Base-by-base conservation (phyloP, 2,113 vertebrate species). In the Penelope pileata region DNA sequence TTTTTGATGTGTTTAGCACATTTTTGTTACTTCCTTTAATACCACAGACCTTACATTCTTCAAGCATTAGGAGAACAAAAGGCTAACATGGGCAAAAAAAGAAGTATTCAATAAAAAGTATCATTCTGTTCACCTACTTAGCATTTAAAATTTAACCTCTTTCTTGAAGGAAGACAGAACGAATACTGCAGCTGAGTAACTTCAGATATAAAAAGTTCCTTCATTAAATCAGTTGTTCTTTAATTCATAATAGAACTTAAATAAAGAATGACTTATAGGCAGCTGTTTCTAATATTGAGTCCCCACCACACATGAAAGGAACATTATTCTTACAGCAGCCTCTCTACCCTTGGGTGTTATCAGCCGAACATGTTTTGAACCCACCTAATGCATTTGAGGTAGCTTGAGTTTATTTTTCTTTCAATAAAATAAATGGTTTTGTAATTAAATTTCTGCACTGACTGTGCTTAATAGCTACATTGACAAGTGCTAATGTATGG, bases 401-500 rank as follows among this genome's bases (percentile, higher is more conserved):
- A 99, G 98, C 96, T 96, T 92, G 96, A 98, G 98, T 99, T 99
- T 99, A 99, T 99, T 99, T 99, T 99, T 98, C 98, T 99, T 99
- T 98, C 98, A 98, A 98, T 98, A 98, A 99, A 99, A 99, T 99
- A 99, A 99, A 99, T 99, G 98, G 98, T 98, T 99, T 99, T 97
- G 98, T 99, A 99, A 99, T 99, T 99, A 98, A 99, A 99, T 98
- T 98, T 99, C 98, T 97, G 97, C 97, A 97, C 98, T 97, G 98
- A 98, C 98, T 98, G 98, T 98, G 98, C 98, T 98, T 99, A 99
- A 99, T 99, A 98, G 98, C 98, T 97, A 96, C 98, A 98, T 98
- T 99, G 99, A 99, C 99, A 99, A 99, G 99, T 99, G 99, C 98
- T 99, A 99, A 99, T 99, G 98, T 98, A 98, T 98, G 98, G 97